A percentile compares a stretch with the other conserved stretches of the same genome.
phyloP scores from a whole-genome alignment of 1,140 invertebrate species.

The Physella acuta region DNA sequence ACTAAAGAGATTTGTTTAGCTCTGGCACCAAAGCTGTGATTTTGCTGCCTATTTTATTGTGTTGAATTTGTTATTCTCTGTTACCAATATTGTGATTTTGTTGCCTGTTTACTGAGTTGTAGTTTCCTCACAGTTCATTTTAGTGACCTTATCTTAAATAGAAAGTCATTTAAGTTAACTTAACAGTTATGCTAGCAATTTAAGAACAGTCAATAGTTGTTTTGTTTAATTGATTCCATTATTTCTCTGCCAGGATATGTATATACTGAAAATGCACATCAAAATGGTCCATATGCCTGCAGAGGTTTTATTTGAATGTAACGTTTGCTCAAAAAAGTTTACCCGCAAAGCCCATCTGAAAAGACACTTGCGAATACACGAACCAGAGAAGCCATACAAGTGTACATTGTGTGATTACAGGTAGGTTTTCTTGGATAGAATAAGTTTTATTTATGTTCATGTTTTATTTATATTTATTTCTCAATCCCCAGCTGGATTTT shows the following conservation, averaged over 20 bases:
- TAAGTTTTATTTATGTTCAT: too few relatives aligned
- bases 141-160: too few relatives aligned
- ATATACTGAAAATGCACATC: conserved; percentile 62
- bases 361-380: conserved; percentile 59
- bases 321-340: conserved; percentile 58
- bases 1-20: too few relatives aligned
- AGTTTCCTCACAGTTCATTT: too few relatives aligned
- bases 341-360: conserved; percentile 61
- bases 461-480: too few relatives aligned
- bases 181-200: not conserved
- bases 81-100: too few relatives aligned
- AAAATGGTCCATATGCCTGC: conserved; percentile 62
- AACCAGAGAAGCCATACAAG: conserved; percentile 60
- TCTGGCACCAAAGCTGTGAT: too few relatives aligned
- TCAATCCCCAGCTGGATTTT: too few relatives aligned
- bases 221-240: not conserved
- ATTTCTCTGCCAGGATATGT: conserved; percentile 52
- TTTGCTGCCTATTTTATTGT: too few relatives aligned
- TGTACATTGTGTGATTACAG: conserved; percentile 61
- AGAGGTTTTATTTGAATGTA: conserved; percentile 59
- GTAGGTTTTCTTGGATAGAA: conserved; percentile 44
- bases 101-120: too few relatives aligned
- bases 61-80: too few relatives aligned
- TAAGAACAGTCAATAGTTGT: not conserved
- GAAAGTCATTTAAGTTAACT: too few relatives aligned